Conservation (phyloP, 2,888 invertebrate species). For the Ligdia adustata region DNA sequence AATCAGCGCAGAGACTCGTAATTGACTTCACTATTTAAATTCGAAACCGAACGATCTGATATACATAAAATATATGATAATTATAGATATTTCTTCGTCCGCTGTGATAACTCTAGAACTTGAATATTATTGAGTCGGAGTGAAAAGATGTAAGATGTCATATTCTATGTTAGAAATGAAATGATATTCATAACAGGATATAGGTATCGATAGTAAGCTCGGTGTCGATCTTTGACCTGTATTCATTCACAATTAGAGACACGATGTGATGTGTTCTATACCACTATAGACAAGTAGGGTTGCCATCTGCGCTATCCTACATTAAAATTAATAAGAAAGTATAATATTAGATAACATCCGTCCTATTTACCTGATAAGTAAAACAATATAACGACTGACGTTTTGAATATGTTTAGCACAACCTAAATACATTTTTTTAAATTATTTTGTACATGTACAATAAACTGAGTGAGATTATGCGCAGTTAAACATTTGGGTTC, state of each 20-base stretch:
- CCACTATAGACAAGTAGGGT: conserved; percentile 16
- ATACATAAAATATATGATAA: conserved; percentile 50
- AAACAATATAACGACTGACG: no score
- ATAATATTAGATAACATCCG: no score
- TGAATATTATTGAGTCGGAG: conserved; percentile 26
- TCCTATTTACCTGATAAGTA: no score
- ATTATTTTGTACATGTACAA: no score
- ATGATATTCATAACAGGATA: conserved; percentile 68
- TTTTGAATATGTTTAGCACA: no score
- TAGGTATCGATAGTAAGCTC: conserved; percentile 58
- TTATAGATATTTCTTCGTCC: conserved; percentile 37
- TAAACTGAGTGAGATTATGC: no score
- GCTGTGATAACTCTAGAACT: conserved; percentile 29
- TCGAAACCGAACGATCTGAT: conserved; percentile 44
- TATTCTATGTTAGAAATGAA: conserved; percentile 32
- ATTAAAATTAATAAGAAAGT: no score
- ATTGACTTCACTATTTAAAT: conserved; percentile 67
- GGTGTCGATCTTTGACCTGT: conserved; percentile 75
- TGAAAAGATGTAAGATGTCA: conserved; percentile 38
- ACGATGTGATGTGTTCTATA: conserved; percentile 62
- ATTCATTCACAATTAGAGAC: conserved; percentile 80
- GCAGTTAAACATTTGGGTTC: no score
- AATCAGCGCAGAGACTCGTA: conserved; percentile 61
- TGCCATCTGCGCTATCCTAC: no score
- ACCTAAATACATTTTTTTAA: no score